A percentile compares a stretch with the other conserved stretches of the same genome.
Conservation (phyloP, 2,888 invertebrate genomes). For the Trichopoda pennipes region DNA sequence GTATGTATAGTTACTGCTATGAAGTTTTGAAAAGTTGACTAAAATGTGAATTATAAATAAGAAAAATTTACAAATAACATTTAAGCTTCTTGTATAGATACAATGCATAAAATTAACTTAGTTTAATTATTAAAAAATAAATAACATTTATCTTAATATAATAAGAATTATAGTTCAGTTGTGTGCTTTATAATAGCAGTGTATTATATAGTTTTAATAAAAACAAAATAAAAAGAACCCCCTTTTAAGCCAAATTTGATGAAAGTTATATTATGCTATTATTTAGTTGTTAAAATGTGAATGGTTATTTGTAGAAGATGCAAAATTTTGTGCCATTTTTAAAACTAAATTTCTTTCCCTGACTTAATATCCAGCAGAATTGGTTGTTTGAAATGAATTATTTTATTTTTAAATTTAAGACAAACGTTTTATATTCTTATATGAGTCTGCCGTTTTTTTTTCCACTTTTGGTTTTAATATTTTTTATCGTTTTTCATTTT, state of each 20-base stretch:
- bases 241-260: not conserved
- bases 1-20: constrained; percentile 52
- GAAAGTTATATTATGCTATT: constrained; percentile 34
- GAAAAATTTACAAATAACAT: constrained; percentile 23
- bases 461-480: not conserved
- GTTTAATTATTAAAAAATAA: constrained; percentile 51
- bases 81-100: constrained; percentile 4
- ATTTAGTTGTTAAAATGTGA: constrained; percentile 30
- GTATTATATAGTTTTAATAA: constrained; percentile 7
- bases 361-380: not conserved
- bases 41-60: not conserved
- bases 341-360: constrained; percentile 17
- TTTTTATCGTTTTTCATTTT: constrained; percentile 15
- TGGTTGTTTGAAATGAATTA: not conserved
- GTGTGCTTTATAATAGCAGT: constrained; percentile 56
- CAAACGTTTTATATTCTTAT: constrained; percentile 22
- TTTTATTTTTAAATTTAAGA: not conserved
- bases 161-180: constrained; percentile 51
- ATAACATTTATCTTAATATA: constrained; percentile 51
- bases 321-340: constrained; percentile 1
- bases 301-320: constrained; percentile 44
- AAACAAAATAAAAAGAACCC: not conserved
- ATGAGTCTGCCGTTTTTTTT: constrained; percentile 4
- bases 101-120: constrained; percentile 27
- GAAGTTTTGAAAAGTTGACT: constrained; percentile 15